phyloP scores from a whole-genome alignment of 2,888 invertebrate genomes.

The Lagria hirta region DNA sequence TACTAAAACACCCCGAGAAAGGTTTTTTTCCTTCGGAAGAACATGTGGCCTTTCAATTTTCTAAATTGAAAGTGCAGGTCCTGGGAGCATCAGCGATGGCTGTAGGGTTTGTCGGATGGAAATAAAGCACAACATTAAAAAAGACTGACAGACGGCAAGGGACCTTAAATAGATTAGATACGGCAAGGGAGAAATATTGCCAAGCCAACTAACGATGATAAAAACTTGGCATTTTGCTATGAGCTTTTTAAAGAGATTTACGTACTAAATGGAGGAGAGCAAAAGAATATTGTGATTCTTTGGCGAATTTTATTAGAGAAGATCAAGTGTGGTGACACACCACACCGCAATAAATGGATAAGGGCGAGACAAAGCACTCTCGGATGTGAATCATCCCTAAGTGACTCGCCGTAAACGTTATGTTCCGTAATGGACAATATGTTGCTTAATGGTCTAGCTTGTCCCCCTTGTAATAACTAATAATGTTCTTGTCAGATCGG shows the following conservation, averaged over 20 bases:
- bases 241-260: slow-evolving; percentile 1
- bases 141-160: slow-evolving; percentile 44
- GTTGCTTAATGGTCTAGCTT: slow-evolving; percentile 44
- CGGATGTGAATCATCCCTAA: slow-evolving; percentile 43
- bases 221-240: slow-evolving; percentile 46
- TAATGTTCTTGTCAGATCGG: slow-evolving; percentile 34
- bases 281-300: no score
- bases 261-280: no score
- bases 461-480: slow-evolving; percentile 43
- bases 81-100: slow-evolving; percentile 19
- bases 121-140: slow-evolving; percentile 50
- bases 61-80: slow-evolving; percentile 28
- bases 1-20: no score
- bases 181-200: slow-evolving; percentile 50
- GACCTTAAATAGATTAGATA: slow-evolving; percentile 50
- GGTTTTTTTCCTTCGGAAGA: no score
- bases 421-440: slow-evolving; percentile 46
- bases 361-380: slow-evolving; percentile 31
- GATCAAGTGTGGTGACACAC: slow-evolving; percentile 5
- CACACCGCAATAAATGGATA: slow-evolving; percentile 32
- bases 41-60: slow-evolving; percentile 33
- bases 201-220: slow-evolving; percentile 48
- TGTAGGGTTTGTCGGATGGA: slow-evolving; percentile 39
- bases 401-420: slow-evolving; percentile 43
- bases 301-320: slow-evolving; percentile 16